phyloP scores from a whole-genome alignment of 35 echinoderm and acorn worm species.

The Patiria miniata region DNA sequence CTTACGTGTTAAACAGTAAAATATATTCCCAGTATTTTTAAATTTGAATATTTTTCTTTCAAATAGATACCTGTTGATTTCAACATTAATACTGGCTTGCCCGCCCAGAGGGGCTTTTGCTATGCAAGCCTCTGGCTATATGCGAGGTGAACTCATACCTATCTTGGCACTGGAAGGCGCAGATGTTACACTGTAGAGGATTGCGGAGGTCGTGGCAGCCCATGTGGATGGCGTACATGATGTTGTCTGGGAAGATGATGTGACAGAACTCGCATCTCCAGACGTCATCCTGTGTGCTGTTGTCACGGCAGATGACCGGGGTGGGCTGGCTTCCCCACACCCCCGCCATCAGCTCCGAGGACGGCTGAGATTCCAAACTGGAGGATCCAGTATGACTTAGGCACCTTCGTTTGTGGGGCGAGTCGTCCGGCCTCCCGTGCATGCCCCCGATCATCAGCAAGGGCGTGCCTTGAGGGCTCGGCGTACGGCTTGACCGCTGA shows the following conservation, averaged over 20 bases:
- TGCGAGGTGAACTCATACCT: constrained; percentile 85
- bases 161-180: constrained; percentile 71
- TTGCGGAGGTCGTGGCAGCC: constrained; percentile 72
- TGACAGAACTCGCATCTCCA: constrained; percentile 67
- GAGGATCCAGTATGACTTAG: constrained; percentile 38
- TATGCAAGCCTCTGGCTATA: constrained; percentile 69
- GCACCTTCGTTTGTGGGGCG: background rate
- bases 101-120: background rate
- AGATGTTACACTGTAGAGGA: constrained; percentile 81
- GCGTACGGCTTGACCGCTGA: constrained; percentile 23
- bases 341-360: constrained; percentile 30
- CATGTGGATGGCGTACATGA: constrained; percentile 85
- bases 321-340: background rate
- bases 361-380: constrained; percentile 35
- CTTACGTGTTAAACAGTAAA: too few species aligned
- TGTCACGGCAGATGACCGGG: constrained; percentile 43
- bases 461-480: background rate
- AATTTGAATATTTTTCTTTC: too few species aligned
- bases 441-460: background rate
- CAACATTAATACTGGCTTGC: background rate
- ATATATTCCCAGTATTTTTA: too few species aligned
- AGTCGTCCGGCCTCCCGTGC: background rate
- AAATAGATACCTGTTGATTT: too few species aligned
- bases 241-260: constrained; percentile 76
- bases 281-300: constrained; percentile 68